Evolutionary conservation across 2,888 invertebrate species (phyloP).

Genomic region (Galeruca laticollis): DNA sequence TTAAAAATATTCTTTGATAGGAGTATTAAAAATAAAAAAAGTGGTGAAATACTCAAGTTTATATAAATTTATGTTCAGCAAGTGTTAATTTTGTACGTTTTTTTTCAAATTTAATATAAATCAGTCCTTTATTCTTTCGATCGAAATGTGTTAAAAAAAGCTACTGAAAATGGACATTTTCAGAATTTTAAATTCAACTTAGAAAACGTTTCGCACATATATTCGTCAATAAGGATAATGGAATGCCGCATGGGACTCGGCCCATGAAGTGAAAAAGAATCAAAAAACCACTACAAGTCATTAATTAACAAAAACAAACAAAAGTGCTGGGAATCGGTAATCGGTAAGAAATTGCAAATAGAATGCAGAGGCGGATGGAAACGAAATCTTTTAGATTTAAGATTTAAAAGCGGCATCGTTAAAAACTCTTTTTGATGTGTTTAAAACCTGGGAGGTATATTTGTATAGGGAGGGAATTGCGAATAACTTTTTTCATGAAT

Average conservation of each 20-base stretch:
- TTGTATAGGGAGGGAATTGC: slow-evolving; percentile 6
- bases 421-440: slow-evolving; percentile 29
- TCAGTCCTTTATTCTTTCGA: neutral
- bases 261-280: slow-evolving; percentile 28
- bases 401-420: slow-evolving; percentile 40
- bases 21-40: no score
- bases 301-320: slow-evolving; percentile 50
- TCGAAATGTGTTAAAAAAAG: neutral
- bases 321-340: slow-evolving; percentile 45
- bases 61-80: no score
- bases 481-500: no score
- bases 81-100: no score
- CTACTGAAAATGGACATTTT: neutral
- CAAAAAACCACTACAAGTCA: slow-evolving; percentile 41
- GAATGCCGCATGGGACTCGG: slow-evolving; percentile 23
- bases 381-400: slow-evolving; percentile 37
- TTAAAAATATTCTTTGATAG: no score
- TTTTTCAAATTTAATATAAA: no score
- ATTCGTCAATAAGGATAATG: slow-evolving; percentile 21
- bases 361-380: slow-evolving; percentile 45
- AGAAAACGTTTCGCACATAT: slow-evolving; percentile 13
- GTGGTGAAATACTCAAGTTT: no score
- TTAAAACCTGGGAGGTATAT: slow-evolving; percentile 24
- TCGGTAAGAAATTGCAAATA: slow-evolving; percentile 45
- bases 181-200: neutral